Evolutionary conservation across 2,113 vertebrate species (phyloP), one percentile per base, ranked within the genome.

Genomic region (Dinomys branickii): DNA sequence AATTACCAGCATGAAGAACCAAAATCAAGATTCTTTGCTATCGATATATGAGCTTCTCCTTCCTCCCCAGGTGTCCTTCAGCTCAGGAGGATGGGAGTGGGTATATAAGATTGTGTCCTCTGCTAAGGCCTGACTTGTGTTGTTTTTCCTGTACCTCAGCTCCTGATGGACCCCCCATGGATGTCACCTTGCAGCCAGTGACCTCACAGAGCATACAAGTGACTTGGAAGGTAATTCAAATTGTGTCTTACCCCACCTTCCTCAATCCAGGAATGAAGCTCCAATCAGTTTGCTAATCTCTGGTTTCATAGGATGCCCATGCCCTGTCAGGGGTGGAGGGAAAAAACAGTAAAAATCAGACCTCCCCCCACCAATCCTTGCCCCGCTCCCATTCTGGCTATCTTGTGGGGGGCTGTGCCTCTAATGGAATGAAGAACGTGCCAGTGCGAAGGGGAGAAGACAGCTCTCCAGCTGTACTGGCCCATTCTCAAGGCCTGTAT

Each of bases 141-240:
- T n/a, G 50, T 22, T 94, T 87, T 80, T 80, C 86, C n/a, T 47
- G 24, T 3, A n/a, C 33, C 69, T 1, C 97, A 99, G 99, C 99
- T 98, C 99, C 99, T 0, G 99, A 99, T 28, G 99, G 99, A 26
- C 99, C 99, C 38, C 99, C 99, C 0, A 99, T 99, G 99, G 99
- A 99, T 2, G 99, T 99, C 89, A 99, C 99, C 96, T 97, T 99
- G 97, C 99, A 99, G 98, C 99, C 99, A 0, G 98, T 99, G 97
- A 99, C 99, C 0, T 99, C 99, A 78, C 99, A 99, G 98, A 99
- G 99, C 97, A 99, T 99, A 97, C 99, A 99, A 89, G 99, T 99
- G 87, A 99, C 99, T 12, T 99, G 99, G 99, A 99, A 99, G 99
- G 99, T 99, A 98, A 97, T 93, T 11, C 19, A 35, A 77, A 50